Percentiles rank a stretch among this genome's conserved stretches.
Conservation (phyloP, 2,113 vertebrate genomes). For the Nerophis ophidion region DNA sequence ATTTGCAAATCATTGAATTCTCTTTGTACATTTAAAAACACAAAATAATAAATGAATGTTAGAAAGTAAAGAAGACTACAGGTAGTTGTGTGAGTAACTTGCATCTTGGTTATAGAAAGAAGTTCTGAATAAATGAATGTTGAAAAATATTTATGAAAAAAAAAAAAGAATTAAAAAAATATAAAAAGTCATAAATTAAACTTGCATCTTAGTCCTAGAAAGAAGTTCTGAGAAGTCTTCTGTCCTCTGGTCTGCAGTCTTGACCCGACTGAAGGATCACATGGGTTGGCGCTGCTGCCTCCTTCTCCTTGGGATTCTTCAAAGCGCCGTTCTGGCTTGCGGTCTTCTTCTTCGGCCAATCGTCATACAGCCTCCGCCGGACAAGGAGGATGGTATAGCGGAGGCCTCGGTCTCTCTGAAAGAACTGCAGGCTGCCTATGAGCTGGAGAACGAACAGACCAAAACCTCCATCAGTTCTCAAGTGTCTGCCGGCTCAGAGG, state of each 20-base stretch:
- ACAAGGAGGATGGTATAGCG: constrained; percentile 9
- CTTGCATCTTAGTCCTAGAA: too few species aligned
- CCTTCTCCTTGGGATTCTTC: constrained; percentile 78
- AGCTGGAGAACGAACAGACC: constrained; percentile 87
- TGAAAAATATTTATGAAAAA: too few species aligned
- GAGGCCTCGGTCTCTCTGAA: constrained; percentile 51
- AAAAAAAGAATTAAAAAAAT: too few species aligned
- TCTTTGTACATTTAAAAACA: too few species aligned
- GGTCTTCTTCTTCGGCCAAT: constrained; percentile 84
- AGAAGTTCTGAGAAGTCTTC: too few species aligned
- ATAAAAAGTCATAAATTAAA: too few species aligned
- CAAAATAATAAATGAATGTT: too few species aligned
- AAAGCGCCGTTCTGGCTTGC: constrained; percentile 78
- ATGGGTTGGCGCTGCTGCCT: constrained; percentile 88
- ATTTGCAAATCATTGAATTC: too few species aligned
- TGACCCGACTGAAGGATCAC: constrained; percentile 78
- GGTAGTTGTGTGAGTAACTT: too few species aligned
- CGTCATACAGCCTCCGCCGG: constrained; percentile 55
- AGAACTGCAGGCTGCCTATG: constrained; percentile 68
- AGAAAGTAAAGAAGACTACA: too few species aligned
- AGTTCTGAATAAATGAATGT: too few species aligned
- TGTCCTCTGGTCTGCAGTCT: constrained; percentile 58
- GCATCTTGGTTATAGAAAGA: too few species aligned
- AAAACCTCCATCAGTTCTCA: constrained; percentile 79
- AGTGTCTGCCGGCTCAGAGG: constrained; percentile 56